Evolutionary conservation across 2,797 vertebrate species (phyloP), one percentile per base, ranked within the genome.

Genomic region (Sus cebifrons): DNA sequence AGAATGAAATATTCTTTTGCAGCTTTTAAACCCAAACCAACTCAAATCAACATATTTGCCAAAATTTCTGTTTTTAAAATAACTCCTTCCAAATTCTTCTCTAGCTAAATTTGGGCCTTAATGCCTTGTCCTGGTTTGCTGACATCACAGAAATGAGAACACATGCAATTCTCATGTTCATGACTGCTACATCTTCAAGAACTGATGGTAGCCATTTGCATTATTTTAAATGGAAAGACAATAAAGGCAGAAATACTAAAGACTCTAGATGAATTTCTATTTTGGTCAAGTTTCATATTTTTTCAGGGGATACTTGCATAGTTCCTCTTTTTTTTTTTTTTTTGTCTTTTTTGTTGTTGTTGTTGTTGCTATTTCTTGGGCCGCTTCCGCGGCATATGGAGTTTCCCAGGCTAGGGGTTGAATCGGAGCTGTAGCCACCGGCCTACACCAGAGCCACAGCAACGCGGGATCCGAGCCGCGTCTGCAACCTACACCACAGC

Each of bases 1-100:
- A 91, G 52, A 90, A 74, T 52, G 36, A 87, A 29, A 89, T 54
- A 75, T 60, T 94, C 52, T 88, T 10, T 75, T 85, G 5, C 56
- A 77, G 29, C 58, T 93, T 95, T 90, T 54, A 97, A 93, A 83
- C 27, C 9, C 16, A 93, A 96, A 87, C n/a, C 36, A 91, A 25
- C 58, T 88, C 86, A 94, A 65, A 67, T 91, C 27, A 95, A 84
- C 32, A 75, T 68, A 49, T 83, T 85, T 96, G 29, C 70, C 91
- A 79, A 97, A 94, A 86, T 15, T 27, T 49, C 54, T 68, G 23
- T 36, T 81, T 91, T 92, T 40, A 23, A 88, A 93, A 79, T 16
- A 96, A 40, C 23, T 79, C 8, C n/a, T 73, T 91, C 49, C 83
- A 84, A 95, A 89, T 68, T 77, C 32, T 89, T 13, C 25, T 95